Conservation (phyloP, 2,113 vertebrate species). For the Callorhinus ursinus region DNA sequence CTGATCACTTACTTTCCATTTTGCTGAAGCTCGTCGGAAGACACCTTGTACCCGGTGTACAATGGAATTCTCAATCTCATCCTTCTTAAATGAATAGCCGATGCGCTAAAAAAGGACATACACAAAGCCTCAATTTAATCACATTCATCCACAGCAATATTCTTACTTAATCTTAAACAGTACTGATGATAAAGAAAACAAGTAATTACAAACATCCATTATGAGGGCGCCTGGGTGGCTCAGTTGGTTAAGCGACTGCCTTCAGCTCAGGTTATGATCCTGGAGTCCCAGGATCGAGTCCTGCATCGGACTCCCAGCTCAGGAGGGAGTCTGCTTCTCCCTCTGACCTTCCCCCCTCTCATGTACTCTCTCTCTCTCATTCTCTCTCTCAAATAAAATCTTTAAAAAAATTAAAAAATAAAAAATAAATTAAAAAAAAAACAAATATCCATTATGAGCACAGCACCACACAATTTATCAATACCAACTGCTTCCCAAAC, state of each 20-base stretch:
- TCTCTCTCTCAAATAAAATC: too few relatives aligned
- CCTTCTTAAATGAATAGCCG: constrained; percentile 94
- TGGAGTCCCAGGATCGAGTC: too few relatives aligned
- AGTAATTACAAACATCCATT: neutral
- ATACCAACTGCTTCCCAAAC: neutral
- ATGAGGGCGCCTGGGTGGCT: neutral
- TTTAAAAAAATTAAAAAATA: too few relatives aligned
- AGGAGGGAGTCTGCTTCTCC: too few relatives aligned
- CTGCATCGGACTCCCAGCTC: too few relatives aligned
- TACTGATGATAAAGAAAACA: neutral
- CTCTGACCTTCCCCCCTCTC: too few relatives aligned
- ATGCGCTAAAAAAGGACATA: constrained; percentile 86
- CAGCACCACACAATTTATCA: neutral
- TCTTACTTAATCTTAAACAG: neutral
- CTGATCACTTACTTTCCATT: constrained; percentile 93
- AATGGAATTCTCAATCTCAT: constrained; percentile 95
- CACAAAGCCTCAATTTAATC: constrained; percentile 17
- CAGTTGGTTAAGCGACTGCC: too few relatives aligned
- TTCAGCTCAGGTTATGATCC: too few relatives aligned
- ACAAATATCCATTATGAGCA: neutral
- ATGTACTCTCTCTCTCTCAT: too few relatives aligned
- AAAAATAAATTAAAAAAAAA: too few relatives aligned
- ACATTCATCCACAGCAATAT: constrained; percentile 32
- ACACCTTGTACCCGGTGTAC: constrained; percentile 90
- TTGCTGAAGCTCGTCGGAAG: constrained; percentile 92